These are phyloP conservation scores for Lethrus apterus DNA, from an alignment of 1,140 invertebrate genomes.

Conservation along the genomic window DNA sequence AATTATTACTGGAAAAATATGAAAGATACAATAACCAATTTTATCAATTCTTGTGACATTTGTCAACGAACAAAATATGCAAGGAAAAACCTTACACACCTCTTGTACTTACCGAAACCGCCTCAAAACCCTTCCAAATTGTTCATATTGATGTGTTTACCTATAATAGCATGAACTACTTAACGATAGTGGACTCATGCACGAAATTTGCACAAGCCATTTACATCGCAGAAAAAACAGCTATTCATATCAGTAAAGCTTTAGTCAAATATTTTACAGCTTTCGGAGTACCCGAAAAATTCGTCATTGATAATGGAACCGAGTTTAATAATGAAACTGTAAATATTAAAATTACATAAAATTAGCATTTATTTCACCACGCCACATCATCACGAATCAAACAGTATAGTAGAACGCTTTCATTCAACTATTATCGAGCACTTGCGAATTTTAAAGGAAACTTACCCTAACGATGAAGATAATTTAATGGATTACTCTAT, in stretches of 20 bases:
- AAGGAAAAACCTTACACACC: no score
- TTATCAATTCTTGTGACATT: no score
- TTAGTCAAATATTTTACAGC: constrained; percentile 20
- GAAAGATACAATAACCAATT: no score
- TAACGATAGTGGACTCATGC: constrained; percentile 20
- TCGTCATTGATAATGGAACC: constrained; percentile 20
- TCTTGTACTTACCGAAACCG: no score
- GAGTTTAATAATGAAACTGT: constrained; percentile 28
- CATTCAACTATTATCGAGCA: no score
- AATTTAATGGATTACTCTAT: no score
- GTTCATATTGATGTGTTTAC: constrained; percentile 18
- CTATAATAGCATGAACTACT: constrained; percentile 17
- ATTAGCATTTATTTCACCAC: constrained; percentile 37
- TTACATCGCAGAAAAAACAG: constrained; percentile 5
- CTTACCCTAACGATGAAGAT: no score
- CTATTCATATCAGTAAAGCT: constrained; percentile 13
- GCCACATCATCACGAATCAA: no score
- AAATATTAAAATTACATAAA: constrained; percentile 28
- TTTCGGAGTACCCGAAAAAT: constrained; percentile 20
- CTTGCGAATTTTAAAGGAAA: no score
- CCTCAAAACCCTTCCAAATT: constrained; percentile 22
- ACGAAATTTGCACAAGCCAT: constrained; percentile 22
- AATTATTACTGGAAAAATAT: no score
- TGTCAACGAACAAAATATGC: no score
- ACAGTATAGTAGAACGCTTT: no score